Evolutionary conservation across 2,113 vertebrate genomes (phyloP), one percentile per base, ranked within the genome.

Genomic region (Gopherus flavomarginatus): DNA sequence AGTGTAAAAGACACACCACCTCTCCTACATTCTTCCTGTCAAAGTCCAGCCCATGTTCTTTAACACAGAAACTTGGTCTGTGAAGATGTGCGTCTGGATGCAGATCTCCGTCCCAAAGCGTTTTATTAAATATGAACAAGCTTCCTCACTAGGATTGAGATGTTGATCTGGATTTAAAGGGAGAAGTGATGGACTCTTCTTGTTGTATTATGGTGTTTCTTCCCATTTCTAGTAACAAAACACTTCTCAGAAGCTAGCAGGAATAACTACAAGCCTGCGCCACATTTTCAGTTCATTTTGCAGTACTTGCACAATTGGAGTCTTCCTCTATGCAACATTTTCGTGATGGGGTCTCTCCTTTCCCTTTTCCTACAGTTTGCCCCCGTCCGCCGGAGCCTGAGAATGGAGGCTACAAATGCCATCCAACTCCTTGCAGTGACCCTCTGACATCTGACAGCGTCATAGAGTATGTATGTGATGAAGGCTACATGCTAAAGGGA

Each of bases 341-440:
- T 11, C 22, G 42, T 81, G 69, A 69, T 82, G 19, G 35, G 26
- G 12, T 11, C 14, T 92, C 24, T 85, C 44, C 57, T 75, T 97
- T 87, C 57, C 83, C 59, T 95, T 92, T 89, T 31, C 83, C 89
- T 91, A 7, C 97, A 99, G 99, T 99, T 93, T 99, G 99, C 97
- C 98, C 98, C 47, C 99, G 99, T 59, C 99, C 99, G 14, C 99
- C 99, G 1, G 98, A 99, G 91, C 99, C 99, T 47, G 99, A 99
- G 97, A 99, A 99, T 96, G 99, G 99, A 69, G 99, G 99, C 95
- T 99, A 99, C 94, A 98, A 98, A 92, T 99, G 99, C 93, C 99
- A 99, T 97, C 99, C 99, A 2, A 98, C 99, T 2, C 99, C 99
- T 83, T 99, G 99, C 97, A 98, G 97, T 96, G 98, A 98, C 96